Evolutionary conservation across 2,888 invertebrate genomes (phyloP).

Genomic region (Epirrhoe alternata): DNA sequence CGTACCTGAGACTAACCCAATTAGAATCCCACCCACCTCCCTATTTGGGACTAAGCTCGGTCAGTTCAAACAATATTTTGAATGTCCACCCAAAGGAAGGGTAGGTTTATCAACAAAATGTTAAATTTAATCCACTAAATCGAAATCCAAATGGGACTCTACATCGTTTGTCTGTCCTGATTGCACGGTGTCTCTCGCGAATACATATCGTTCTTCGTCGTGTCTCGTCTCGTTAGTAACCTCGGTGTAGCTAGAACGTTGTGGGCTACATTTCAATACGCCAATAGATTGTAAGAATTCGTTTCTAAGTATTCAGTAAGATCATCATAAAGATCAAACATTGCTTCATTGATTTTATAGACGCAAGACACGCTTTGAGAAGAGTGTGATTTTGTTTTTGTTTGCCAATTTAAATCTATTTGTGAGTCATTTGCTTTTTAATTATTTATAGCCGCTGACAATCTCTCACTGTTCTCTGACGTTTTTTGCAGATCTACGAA

Average conservation of each 20-base stretch:
- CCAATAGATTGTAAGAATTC: conserved; percentile 45
- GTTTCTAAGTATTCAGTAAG: conserved; percentile 45
- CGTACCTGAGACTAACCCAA: neutral
- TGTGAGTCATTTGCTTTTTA: conserved; percentile 5
- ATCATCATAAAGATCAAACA: conserved; percentile 43
- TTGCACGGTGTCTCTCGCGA: conserved; percentile 63
- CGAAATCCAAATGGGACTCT: neutral
- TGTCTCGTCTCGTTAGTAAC: conserved; percentile 63
- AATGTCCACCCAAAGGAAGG: neutral
- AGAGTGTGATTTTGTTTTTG: conserved; percentile 48
- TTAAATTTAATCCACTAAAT: neutral
- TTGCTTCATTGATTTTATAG: conserved; percentile 51
- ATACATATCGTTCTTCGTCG: conserved; percentile 80
- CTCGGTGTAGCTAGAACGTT: conserved; percentile 58
- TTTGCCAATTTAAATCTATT: conserved; percentile 14
- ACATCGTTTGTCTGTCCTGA: conserved; percentile 44
- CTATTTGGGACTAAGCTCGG: neutral
- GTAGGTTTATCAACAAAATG: neutral
- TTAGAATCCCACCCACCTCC: neutral
- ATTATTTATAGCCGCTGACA: conserved; percentile 45
- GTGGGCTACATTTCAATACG: conserved; percentile 54
- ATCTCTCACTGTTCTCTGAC: conserved; percentile 51
- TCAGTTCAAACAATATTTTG: neutral
- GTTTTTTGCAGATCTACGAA: conserved; percentile 64
- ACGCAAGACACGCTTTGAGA: conserved; percentile 48